Conservation (phyloP, 1,140 invertebrate genomes). For the Pantala flavescens region DNA sequence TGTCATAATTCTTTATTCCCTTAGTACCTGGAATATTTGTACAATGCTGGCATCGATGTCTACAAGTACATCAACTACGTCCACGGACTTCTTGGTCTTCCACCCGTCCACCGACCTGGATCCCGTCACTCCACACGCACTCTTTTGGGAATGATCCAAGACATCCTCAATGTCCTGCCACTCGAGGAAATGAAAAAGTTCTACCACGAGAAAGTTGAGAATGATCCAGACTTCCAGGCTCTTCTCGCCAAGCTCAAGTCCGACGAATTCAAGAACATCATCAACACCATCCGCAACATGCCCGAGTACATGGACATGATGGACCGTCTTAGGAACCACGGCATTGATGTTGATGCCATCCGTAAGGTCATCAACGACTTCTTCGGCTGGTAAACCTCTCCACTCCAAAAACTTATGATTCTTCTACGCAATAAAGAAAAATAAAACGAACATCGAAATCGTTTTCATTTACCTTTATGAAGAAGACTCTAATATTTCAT, state of each 20-base stretch:
- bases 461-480: conserved; percentile 25
- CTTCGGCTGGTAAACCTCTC: conserved; percentile 5
- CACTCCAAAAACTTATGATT: not conserved
- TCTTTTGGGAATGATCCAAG: conserved; percentile 18
- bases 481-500: too few relatives aligned
- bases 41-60: conserved; percentile 25
- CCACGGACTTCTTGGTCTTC: conserved; percentile 25
- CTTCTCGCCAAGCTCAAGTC: conserved; percentile 24
- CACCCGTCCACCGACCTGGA: conserved; percentile 23
- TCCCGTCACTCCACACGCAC: not conserved
- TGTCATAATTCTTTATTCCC: not conserved
- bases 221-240: conserved; percentile 21
- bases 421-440: too few relatives aligned
- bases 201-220: conserved; percentile 25
- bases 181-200: conserved; percentile 25
- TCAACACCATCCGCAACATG: conserved; percentile 23
- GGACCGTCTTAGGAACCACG: conserved; percentile 21
- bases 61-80: conserved; percentile 24
- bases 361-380: conserved; percentile 20
- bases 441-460: conserved; percentile 21
- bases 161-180: conserved; percentile 27
- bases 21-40: not conserved
- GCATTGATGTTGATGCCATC: conserved; percentile 24
- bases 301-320: conserved; percentile 25
- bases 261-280: conserved; percentile 20